phyloP scores from a whole-genome alignment of 2,888 invertebrate species.

The Rhagonycha lutea region DNA sequence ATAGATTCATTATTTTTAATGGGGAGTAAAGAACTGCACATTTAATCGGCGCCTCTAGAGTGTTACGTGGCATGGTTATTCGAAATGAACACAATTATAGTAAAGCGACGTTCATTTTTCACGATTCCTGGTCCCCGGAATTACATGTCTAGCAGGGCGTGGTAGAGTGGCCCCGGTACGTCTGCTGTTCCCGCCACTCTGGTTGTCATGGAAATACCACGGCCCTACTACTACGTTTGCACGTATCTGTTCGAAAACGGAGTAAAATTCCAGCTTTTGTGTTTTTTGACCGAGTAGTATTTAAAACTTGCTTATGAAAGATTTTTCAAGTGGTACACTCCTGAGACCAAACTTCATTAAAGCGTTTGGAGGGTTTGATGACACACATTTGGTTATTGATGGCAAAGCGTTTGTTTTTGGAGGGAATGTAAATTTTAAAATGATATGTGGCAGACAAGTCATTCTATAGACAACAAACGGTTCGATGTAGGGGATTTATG shows the following conservation, averaged over 20 bases:
- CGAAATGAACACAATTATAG: slow-evolving; percentile 23
- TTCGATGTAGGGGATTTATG: slow-evolving; percentile 19
- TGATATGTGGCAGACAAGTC: not conserved
- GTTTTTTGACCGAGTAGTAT: not conserved
- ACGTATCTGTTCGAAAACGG: slow-evolving; percentile 15
- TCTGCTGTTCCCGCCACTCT: slow-evolving; percentile 35
- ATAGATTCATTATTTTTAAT: slow-evolving; percentile 24
- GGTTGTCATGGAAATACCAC: slow-evolving; percentile 29
- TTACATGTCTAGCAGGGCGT: slow-evolving; percentile 30
- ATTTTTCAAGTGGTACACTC: not conserved
- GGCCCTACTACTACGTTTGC: slow-evolving; percentile 20
- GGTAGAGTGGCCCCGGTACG: slow-evolving; percentile 33
- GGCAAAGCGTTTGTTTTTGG: not conserved
- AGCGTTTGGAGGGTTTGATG: not conserved
- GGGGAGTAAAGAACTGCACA: slow-evolving; percentile 16
- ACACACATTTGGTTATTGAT: not conserved
- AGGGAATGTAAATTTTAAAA: not conserved
- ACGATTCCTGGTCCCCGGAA: slow-evolving; percentile 9
- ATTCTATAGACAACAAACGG: slow-evolving; percentile 1
- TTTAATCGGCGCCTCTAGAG: slow-evolving; percentile 14
- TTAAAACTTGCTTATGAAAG: not conserved
- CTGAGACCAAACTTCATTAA: not conserved
- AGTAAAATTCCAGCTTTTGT: slow-evolving; percentile 9
- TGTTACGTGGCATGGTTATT: slow-evolving; percentile 20
- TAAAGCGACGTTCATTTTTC: slow-evolving; percentile 20